These are phyloP conservation scores for Smittia sp. DNA, from an alignment of 2,888 invertebrate genomes.

Conservation along the genomic window DNA sequence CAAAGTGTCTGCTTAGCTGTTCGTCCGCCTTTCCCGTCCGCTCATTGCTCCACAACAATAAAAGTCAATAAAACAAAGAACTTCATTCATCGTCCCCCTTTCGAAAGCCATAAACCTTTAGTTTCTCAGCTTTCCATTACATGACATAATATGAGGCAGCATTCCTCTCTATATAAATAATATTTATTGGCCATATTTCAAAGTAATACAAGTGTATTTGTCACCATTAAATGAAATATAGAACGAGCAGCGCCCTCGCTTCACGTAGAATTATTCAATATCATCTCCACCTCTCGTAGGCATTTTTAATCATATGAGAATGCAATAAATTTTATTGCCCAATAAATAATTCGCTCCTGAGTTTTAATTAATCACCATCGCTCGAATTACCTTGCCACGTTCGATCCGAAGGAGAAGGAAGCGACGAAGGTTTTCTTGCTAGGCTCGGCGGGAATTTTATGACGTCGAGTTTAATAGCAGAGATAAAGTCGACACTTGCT, in stretches of 20 bases:
- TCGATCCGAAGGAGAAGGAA: background rate
- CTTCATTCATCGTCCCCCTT: slow-evolving; percentile 21
- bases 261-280: slow-evolving; percentile 37
- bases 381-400: slow-evolving; percentile 16
- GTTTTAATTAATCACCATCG: slow-evolving; percentile 41
- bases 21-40: background rate
- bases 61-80: slow-evolving; percentile 27
- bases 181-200: slow-evolving; percentile 41
- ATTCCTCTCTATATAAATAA: slow-evolving; percentile 37
- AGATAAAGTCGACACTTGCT: slow-evolving; percentile 2
- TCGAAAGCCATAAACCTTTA: slow-evolving; percentile 22
- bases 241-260: background rate
- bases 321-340: slow-evolving; percentile 38
- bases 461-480: slow-evolving; percentile 5
- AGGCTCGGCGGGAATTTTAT: background rate
- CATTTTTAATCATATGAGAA: slow-evolving; percentile 40
- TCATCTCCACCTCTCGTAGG: slow-evolving; percentile 33
- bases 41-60: background rate
- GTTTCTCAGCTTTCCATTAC: slow-evolving; percentile 17
- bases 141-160: slow-evolving; percentile 37
- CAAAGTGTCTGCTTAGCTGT: background rate
- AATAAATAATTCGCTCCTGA: slow-evolving; percentile 38
- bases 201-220: slow-evolving; percentile 41
- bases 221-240: slow-evolving; percentile 37
- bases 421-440: background rate